Percentiles rank a stretch among this genome's conserved stretches.
Evolutionary conservation across 2,888 invertebrate species (phyloP).

Genomic region (Stenurella melanura): DNA sequence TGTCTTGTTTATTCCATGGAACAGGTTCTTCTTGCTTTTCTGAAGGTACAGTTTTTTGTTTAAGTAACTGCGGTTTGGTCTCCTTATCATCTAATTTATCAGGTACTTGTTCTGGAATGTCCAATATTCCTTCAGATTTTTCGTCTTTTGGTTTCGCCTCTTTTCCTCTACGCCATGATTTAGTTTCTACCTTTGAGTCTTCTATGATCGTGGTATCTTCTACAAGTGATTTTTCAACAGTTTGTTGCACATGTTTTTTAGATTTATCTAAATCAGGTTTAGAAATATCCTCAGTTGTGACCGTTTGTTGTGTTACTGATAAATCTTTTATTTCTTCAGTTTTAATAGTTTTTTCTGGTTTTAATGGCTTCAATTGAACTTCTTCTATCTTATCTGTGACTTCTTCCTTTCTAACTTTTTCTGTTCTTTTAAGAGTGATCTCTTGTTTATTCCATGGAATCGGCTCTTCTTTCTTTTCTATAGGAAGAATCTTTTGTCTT

Average conservation of each 20-base stretch:
- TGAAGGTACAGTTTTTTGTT: conserved; percentile 58
- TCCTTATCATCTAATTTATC: conserved; percentile 74
- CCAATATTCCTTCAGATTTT: conserved; percentile 55
- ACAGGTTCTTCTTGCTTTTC: conserved; percentile 68
- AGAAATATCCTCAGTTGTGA: conserved; percentile 6
- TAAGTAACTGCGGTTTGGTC: conserved; percentile 65
- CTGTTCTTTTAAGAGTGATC: conserved; percentile 75
- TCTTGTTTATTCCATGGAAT: conserved; percentile 66
- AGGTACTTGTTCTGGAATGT: conserved; percentile 71
- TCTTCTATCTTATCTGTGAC: conserved; percentile 49
- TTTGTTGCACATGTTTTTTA: neutral
- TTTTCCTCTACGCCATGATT: conserved; percentile 38
- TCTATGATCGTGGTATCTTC: conserved; percentile 10
- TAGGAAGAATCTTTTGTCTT: conserved; percentile 45
- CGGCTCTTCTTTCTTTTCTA: conserved; percentile 47
- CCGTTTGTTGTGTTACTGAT: neutral
- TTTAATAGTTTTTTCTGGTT: conserved; percentile 31
- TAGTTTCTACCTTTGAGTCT: conserved; percentile 28
- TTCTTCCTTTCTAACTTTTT: conserved; percentile 44
- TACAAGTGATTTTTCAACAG: conserved; percentile 40
- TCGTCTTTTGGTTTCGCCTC: conserved; percentile 44
- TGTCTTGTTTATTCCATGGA: conserved; percentile 74
- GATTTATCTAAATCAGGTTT: neutral
- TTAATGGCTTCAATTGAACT: conserved; percentile 48
- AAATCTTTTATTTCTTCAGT: conserved; percentile 30